Evolutionary conservation across 2,113 vertebrate genomes (phyloP).

Genomic region (Gymnocephalus cernua): DNA sequence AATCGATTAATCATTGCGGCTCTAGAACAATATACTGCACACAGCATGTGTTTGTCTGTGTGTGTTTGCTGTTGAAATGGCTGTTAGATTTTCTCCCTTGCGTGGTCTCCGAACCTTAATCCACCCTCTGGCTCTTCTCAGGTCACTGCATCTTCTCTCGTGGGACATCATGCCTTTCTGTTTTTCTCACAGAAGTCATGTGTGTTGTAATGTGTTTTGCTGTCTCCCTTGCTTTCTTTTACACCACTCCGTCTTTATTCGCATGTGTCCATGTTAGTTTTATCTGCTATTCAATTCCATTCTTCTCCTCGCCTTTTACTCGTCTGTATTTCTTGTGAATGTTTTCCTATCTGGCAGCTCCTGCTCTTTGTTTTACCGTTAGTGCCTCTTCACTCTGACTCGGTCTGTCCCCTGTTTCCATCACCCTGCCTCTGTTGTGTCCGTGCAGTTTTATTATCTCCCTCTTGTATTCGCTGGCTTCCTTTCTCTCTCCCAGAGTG

Average conservation of each 20-base stretch:
- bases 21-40: neutral
- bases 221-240: neutral
- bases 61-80: conserved; percentile 16
- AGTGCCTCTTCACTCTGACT: neutral
- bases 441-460: conserved; percentile 30
- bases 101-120: conserved; percentile 29
- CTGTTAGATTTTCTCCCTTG: conserved; percentile 23
- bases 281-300: neutral
- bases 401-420: neutral
- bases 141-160: conserved; percentile 28
- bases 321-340: neutral
- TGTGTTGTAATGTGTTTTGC: neutral
- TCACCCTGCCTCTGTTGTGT: conserved; percentile 20
- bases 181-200: conserved; percentile 22
- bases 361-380: conserved; percentile 29
- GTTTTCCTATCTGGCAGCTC: neutral
- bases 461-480: conserved; percentile 28
- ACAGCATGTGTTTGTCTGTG: neutral
- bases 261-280: conserved; percentile 10
- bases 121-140: conserved; percentile 34
- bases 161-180: conserved; percentile 6
- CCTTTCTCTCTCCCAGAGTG: conserved; percentile 29
- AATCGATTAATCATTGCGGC: too few species aligned
- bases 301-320: neutral
- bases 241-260: conserved; percentile 2